Conservation (phyloP, 2,797 vertebrate species). For the Sebastes glaucus region DNA sequence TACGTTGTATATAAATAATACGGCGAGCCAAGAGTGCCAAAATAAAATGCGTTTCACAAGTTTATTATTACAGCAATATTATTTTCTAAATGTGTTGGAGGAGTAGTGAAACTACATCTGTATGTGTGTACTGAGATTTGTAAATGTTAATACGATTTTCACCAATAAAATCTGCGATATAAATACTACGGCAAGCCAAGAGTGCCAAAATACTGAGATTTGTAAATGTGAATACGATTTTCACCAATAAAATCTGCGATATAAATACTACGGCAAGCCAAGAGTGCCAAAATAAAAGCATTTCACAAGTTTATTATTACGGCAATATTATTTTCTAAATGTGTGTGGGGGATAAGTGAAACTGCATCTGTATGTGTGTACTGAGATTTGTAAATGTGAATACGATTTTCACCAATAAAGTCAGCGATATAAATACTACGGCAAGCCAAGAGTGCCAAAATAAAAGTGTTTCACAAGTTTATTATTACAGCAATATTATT, state of each 20-base stretch:
- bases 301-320: too few species aligned
- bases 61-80: too few species aligned
- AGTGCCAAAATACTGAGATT: too few species aligned
- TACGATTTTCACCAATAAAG: neutral
- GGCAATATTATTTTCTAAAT: neutral
- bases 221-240: too few species aligned
- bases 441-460: conserved; percentile 3
- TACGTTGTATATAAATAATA: conserved; percentile 77
- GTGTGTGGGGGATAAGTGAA: neutral
- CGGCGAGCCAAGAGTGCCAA: conserved; percentile 47
- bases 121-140: too few species aligned
- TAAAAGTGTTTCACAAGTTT: too few species aligned
- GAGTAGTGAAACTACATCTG: too few species aligned
- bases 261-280: conserved; percentile 71
- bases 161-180: too few species aligned
- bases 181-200: too few species aligned
- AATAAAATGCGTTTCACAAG: neutral
- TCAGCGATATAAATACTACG: conserved; percentile 70
- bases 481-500: too few species aligned
- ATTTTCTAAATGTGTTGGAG: neutral
- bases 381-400: neutral
- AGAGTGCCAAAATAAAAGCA: neutral
- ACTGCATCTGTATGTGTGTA: neutral
- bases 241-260: neutral
- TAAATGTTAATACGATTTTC: too few species aligned